Conservation (phyloP, 2,113 vertebrate genomes). For the Myrmecobius fasciatus region DNA sequence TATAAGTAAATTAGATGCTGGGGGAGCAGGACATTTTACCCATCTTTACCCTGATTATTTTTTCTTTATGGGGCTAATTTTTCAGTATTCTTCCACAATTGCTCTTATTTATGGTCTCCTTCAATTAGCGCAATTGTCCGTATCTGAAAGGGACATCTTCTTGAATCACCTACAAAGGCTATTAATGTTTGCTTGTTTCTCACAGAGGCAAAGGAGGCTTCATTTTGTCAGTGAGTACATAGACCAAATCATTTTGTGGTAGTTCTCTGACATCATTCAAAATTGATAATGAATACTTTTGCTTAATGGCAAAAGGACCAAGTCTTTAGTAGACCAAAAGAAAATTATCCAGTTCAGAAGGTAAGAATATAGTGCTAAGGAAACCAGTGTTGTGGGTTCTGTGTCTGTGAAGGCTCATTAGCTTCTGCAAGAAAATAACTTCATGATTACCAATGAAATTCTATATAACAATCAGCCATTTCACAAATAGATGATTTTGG, state of each 20-base stretch:
- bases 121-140: background rate
- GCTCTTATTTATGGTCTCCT: background rate
- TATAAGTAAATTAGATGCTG: background rate
- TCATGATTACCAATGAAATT: background rate
- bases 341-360: background rate
- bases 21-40: background rate
- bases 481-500: background rate
- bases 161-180: background rate
- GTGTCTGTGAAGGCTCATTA: background rate
- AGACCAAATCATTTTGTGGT: background rate
- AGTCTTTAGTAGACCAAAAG: background rate
- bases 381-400: background rate
- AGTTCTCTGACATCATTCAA: background rate
- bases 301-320: background rate
- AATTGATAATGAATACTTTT: background rate
- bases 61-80: background rate
- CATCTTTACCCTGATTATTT: background rate
- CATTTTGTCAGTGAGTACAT: background rate
- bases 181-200: background rate
- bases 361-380: background rate
- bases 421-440: background rate
- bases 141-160: background rate
- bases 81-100: background rate
- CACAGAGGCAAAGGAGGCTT: background rate
- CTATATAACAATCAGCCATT: background rate